Conservation (phyloP, 2,888 invertebrate genomes). For the Drosophila affinis region DNA sequence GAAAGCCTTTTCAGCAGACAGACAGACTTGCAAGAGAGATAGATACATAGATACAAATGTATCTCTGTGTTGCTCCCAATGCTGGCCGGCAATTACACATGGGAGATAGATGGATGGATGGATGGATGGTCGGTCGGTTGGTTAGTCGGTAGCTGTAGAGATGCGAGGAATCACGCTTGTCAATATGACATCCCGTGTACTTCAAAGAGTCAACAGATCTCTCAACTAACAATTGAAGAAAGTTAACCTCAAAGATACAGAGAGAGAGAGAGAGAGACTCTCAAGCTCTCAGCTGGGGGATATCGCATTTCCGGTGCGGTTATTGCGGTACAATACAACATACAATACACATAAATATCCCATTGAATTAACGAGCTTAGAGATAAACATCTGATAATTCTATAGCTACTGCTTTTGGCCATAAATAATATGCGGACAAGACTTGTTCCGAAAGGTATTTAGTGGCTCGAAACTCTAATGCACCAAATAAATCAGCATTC, state of each 20-base stretch:
- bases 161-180: slow-evolving; percentile 60
- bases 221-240: slow-evolving; percentile 66
- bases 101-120: slow-evolving; percentile 33
- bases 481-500: slow-evolving; percentile 67
- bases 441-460: slow-evolving; percentile 61
- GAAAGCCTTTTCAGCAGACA: slow-evolving; percentile 35
- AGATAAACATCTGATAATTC: slow-evolving; percentile 40
- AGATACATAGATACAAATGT: slow-evolving; percentile 32
- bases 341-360: slow-evolving; percentile 36
- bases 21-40: not conserved
- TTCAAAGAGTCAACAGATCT: slow-evolving; percentile 30
- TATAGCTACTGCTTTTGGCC: slow-evolving; percentile 39
- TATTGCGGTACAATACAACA: slow-evolving; percentile 54
- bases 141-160: not conserved
- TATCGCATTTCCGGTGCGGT: slow-evolving; percentile 75
- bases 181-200: slow-evolving; percentile 54
- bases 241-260: slow-evolving; percentile 36
- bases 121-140: not conserved
- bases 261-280: slow-evolving; percentile 38
- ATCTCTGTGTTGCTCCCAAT: slow-evolving; percentile 36
- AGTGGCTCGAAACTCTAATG: slow-evolving; percentile 66
- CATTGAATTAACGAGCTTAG: slow-evolving; percentile 42
- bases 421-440: slow-evolving; percentile 19
- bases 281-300: slow-evolving; percentile 21
- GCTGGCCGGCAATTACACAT: slow-evolving; percentile 34